A percentile compares a stretch with the other conserved stretches of the same genome.
Conservation (phyloP, 2,797 vertebrate genomes). For the Arrhamphus sclerolepis region DNA sequence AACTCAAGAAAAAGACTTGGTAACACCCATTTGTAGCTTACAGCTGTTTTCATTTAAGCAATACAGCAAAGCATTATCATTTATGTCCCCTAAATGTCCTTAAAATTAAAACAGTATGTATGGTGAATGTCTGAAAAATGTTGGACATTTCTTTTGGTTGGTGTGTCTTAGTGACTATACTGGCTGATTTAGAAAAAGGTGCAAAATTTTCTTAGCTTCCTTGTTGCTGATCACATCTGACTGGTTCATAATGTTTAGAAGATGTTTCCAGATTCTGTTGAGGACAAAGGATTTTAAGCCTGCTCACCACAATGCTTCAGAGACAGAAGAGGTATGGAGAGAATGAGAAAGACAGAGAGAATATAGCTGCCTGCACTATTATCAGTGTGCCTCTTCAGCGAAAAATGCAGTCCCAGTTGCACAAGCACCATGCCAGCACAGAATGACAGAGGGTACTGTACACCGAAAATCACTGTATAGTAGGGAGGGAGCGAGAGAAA, state of each 20-base stretch:
- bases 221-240: conserved; percentile 1
- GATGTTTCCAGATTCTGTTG: conserved; percentile 31
- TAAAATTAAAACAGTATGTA: neutral
- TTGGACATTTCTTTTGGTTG: neutral
- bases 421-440: conserved; percentile 99
- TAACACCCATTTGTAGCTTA: conserved; percentile 3
- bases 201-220: no score
- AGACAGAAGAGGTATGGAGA: conserved; percentile 55
- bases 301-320: conserved; percentile 71
- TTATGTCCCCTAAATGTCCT: neutral
- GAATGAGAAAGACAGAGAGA: conserved; percentile 62
- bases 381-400: conserved; percentile 93
- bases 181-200: no score
- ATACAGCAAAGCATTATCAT: neutral
- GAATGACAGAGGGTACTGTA: conserved; percentile 99
- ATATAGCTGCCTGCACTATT: conserved; percentile 95
- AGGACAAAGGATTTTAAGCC: conserved; percentile 63
- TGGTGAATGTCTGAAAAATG: neutral
- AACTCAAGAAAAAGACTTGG: neutral
- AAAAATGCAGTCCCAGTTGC: conserved; percentile 97
- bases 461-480: conserved; percentile 97
- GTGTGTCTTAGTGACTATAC: no score
- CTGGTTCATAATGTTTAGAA: conserved; percentile 8
- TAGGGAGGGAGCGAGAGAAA: conserved; percentile 92
- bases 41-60: neutral